These are phyloP conservation scores for Porites evermanni DNA, from an alignment of 92 coral and sea anemone species.

Conservation along the genomic window DNA sequence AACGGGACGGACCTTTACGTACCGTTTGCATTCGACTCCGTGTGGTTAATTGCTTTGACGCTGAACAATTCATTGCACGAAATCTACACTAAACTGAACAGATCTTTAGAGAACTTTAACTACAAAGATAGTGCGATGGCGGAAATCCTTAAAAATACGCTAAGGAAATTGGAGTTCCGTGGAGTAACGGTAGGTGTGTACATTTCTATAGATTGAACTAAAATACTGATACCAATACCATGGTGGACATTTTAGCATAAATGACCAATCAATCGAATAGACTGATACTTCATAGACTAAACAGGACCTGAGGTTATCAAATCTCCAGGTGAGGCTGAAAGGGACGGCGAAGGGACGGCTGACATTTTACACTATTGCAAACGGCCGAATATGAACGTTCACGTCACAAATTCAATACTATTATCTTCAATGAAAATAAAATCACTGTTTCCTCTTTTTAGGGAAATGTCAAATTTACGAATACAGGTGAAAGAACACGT, in stretches of 20 bases:
- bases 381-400: too few relatives aligned
- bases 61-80: slow-evolving; percentile 62
- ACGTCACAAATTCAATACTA: too few relatives aligned
- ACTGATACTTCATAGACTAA: too few relatives aligned
- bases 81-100: slow-evolving; percentile 49
- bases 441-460: neutral
- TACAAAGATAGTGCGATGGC: slow-evolving; percentile 60
- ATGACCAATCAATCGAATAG: too few relatives aligned
- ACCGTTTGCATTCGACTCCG: slow-evolving; percentile 73
- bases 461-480: slow-evolving; percentile 43
- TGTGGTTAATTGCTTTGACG: slow-evolving; percentile 78
- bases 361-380: too few relatives aligned
- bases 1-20: slow-evolving; percentile 39
- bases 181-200: slow-evolving; percentile 71
- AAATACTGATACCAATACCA: too few relatives aligned
- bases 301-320: too few relatives aligned
- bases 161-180: slow-evolving; percentile 57
- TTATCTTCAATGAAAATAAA: neutral
- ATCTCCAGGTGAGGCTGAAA: too few relatives aligned
- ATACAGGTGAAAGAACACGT: slow-evolving; percentile 45
- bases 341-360: too few relatives aligned
- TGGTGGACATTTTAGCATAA: too few relatives aligned
- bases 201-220: too few relatives aligned
- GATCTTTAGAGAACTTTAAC: slow-evolving; percentile 60
- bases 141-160: slow-evolving; percentile 31